These are phyloP conservation scores for Idaea dimidiata DNA, from an alignment of 2,888 invertebrate genomes.

Conservation along the genomic window DNA sequence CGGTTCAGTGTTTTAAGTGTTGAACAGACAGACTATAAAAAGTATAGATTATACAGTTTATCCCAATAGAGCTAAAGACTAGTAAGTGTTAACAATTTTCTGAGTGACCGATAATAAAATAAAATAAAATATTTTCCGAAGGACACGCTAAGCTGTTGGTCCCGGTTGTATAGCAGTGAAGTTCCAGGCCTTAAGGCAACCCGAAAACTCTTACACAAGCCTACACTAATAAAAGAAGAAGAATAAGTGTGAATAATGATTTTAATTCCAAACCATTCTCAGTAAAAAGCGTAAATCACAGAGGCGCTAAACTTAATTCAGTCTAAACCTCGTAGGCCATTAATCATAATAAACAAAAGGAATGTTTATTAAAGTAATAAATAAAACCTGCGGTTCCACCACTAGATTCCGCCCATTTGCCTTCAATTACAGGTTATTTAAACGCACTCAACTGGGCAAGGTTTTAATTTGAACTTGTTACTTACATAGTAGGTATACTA, in stretches of 20 bases:
- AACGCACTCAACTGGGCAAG: not conserved
- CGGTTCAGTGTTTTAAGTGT: too few relatives aligned
- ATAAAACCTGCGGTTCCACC: slow-evolving; percentile 17
- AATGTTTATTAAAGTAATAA: slow-evolving; percentile 30
- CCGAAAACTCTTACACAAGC: too few relatives aligned
- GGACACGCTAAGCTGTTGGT: too few relatives aligned
- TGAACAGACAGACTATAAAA: too few relatives aligned
- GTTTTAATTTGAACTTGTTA: not conserved
- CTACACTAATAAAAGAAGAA: too few relatives aligned
- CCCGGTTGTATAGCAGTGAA: too few relatives aligned
- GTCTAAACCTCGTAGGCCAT: slow-evolving; percentile 20
- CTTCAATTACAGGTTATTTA: not conserved
- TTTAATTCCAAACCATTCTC: not conserved
- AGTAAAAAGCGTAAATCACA: slow-evolving; percentile 12
- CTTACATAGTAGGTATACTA: not conserved
- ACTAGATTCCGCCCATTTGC: not conserved
- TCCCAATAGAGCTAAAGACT: too few relatives aligned
- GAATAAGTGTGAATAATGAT: not conserved
- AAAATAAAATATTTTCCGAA: too few relatives aligned
- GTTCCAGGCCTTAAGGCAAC: too few relatives aligned
- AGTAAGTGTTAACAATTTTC: too few relatives aligned
- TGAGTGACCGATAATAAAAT: too few relatives aligned
- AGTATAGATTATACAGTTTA: too few relatives aligned
- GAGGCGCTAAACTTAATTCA: slow-evolving; percentile 17
- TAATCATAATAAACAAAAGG: slow-evolving; percentile 30